Evolutionary conservation across 1,140 invertebrate genomes (phyloP).

Genomic region (Spodoptera frugiperda): DNA sequence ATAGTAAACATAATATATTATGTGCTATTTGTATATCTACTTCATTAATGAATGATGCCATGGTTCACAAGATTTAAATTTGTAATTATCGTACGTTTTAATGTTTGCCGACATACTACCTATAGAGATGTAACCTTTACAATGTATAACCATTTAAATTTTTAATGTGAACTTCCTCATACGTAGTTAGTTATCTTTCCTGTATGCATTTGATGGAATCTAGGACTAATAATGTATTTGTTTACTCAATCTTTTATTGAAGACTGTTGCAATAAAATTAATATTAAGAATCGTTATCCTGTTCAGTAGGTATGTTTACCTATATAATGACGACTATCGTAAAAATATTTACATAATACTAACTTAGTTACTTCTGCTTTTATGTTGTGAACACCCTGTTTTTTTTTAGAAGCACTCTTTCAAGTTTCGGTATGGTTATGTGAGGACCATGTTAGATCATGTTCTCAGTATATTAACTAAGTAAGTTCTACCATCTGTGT

Average conservation of each 20-base stretch:
- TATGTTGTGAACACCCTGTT: too few species aligned
- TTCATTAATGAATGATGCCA: too few species aligned
- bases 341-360: too few species aligned
- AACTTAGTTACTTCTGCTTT: too few species aligned
- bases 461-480: too few species aligned
- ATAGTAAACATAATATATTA: too few species aligned
- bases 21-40: too few species aligned
- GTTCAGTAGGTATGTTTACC: neutral
- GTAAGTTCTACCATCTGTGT: too few species aligned
- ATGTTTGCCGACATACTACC: neutral
- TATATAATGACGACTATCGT: neutral
- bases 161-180: constrained; percentile 31
- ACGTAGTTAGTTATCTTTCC: constrained; percentile 2
- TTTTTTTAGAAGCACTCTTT: too few species aligned
- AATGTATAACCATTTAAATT: neutral
- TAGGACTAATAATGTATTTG: neutral
- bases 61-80: too few species aligned
- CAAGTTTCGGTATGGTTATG: too few species aligned
- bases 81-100: neutral
- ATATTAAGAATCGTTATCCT: neutral
- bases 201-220: constrained; percentile 19
- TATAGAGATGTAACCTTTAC: neutral
- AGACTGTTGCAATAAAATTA: neutral
- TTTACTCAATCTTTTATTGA: neutral
- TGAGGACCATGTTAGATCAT: too few species aligned